These are phyloP conservation scores for Alexandromys oeconomus DNA, from an alignment of 2,797 vertebrate genomes.

Conservation along the genomic window DNA sequence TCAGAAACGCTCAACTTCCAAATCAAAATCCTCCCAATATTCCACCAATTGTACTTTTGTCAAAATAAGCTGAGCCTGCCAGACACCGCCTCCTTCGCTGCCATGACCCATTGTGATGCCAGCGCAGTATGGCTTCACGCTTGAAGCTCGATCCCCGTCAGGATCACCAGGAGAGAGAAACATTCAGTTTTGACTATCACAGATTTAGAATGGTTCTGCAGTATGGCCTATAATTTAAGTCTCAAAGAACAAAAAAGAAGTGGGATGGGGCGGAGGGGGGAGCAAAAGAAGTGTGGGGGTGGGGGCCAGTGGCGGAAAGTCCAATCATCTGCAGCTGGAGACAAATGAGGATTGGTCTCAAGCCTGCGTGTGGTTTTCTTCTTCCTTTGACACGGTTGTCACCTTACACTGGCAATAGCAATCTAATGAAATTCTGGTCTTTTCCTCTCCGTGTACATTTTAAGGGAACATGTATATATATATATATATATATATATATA, in stretches of 20 bases:
- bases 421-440: background rate
- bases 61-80: conserved; percentile 40
- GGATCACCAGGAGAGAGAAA: conserved; percentile 37
- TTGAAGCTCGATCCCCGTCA: conserved; percentile 23
- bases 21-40: conserved; percentile 66
- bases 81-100: conserved; percentile 15
- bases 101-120: background rate
- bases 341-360: background rate
- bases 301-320: background rate
- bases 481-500: no score
- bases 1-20: conserved; percentile 39
- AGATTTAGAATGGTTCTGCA: conserved; percentile 52
- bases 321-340: background rate
- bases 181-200: conserved; percentile 50
- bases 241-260: background rate
- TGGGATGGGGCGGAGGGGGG: background rate
- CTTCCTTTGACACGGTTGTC: conserved; percentile 45
- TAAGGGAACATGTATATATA: background rate
- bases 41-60: conserved; percentile 31
- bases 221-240: conserved; percentile 56
- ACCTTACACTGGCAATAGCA: conserved; percentile 35
- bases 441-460: background rate
- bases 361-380: background rate
- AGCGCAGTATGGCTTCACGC: background rate
- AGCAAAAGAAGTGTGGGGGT: conserved; percentile 40